phyloP scores from a whole-genome alignment of 2,888 invertebrate species.

The Lasioglossum zephyrum region DNA sequence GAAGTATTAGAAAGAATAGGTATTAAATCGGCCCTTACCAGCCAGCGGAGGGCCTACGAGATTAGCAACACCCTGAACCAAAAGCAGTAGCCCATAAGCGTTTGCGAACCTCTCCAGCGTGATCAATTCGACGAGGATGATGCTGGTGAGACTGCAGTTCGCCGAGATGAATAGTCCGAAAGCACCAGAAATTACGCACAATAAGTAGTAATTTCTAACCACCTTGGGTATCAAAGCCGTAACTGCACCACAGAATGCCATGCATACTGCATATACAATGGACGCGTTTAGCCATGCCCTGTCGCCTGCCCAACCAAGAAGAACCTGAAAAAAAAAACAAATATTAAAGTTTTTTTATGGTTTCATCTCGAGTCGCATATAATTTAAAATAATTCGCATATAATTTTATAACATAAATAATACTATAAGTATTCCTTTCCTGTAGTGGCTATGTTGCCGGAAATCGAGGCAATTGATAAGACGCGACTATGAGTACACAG shows the following conservation, averaged over 20 bases:
- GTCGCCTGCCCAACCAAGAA: conserved; percentile 95
- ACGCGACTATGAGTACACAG: background rate
- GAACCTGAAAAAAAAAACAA: conserved; percentile 86
- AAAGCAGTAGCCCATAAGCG: conserved; percentile 94
- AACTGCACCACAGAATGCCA: conserved; percentile 89
- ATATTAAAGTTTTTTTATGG: background rate
- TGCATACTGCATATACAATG: conserved; percentile 92
- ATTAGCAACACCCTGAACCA: conserved; percentile 96
- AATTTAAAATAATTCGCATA: no score
- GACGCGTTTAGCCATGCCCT: conserved; percentile 91
- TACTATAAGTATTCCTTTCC: background rate
- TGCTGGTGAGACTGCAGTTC: conserved; percentile 95
- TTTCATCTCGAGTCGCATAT: background rate
- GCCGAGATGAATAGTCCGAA: conserved; percentile 96
- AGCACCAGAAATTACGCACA: conserved; percentile 89
- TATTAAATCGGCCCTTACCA: conserved; percentile 86
- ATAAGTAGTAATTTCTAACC: conserved; percentile 85
- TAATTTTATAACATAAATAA: background rate
- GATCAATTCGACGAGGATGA: conserved; percentile 95
- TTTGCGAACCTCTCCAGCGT: conserved; percentile 96
- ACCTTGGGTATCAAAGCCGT: conserved; percentile 89
- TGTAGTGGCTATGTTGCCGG: background rate
- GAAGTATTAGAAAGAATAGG: background rate
- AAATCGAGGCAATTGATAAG: no score
- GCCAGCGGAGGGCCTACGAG: conserved; percentile 95